Evolutionary conservation across 2,888 invertebrate genomes (phyloP).

Genomic region (Serrognathus titanus): DNA sequence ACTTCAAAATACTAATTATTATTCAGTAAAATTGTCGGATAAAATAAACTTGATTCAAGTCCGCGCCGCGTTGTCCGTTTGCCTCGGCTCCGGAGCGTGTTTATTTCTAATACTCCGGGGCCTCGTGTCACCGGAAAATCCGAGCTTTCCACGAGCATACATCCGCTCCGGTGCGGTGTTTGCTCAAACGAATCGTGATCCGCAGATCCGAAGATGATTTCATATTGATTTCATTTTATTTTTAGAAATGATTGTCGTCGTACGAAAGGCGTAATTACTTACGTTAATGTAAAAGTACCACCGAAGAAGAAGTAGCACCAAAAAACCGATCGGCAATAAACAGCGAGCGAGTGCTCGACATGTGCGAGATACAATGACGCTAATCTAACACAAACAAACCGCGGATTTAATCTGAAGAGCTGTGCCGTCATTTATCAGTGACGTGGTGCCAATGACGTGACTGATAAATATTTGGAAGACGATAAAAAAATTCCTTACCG

Average conservation of each 20-base stretch:
- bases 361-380: constrained; percentile 8
- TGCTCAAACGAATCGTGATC: constrained; percentile 19
- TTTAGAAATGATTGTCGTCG: constrained; percentile 22
- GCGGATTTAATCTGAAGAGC: constrained; percentile 9
- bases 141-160: background rate
- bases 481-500: too few species aligned
- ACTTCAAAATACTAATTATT: background rate
- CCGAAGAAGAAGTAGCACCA: too few species aligned
- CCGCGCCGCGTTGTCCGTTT: background rate
- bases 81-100: too few species aligned
- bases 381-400: constrained; percentile 11
- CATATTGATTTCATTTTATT: constrained; percentile 24
- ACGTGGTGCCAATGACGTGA: too few species aligned
- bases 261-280: too few species aligned
- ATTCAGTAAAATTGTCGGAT: constrained; percentile 1
- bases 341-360: background rate
- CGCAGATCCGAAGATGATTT: constrained; percentile 24
- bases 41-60: background rate
- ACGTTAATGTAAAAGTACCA: too few species aligned
- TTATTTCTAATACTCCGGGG: background rate
- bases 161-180: constrained; percentile 6
- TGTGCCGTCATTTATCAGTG: too few species aligned
- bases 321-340: too few species aligned
- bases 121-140: background rate
- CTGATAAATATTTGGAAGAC: too few species aligned